These are phyloP conservation scores for Calypte anna DNA, from an alignment of 2,113 vertebrate species.

Conservation along the genomic window DNA sequence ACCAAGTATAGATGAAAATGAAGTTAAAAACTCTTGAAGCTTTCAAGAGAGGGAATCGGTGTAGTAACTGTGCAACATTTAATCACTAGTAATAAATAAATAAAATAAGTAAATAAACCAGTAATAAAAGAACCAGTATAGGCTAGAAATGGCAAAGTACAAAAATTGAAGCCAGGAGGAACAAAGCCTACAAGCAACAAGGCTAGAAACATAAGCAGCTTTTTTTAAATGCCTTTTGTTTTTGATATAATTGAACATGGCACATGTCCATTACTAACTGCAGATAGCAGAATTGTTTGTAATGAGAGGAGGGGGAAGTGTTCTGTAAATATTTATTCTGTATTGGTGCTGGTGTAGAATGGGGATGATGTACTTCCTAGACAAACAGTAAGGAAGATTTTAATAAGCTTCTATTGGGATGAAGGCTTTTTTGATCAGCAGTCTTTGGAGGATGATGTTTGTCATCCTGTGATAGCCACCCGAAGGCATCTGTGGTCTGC, in stretches of 20 bases:
- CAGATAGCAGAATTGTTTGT: conserved; percentile 44
- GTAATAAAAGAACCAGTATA: background rate
- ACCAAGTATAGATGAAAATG: background rate
- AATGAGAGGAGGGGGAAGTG: conserved; percentile 51
- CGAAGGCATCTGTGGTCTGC: background rate
- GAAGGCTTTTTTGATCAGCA: background rate
- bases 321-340: conserved; percentile 59
- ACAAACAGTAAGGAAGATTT: conserved; percentile 3
- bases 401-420: background rate
- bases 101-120: background rate
- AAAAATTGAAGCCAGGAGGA: background rate
- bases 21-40: background rate
- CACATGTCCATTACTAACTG: conserved; percentile 46
- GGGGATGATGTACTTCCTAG: conserved; percentile 26
- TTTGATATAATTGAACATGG: conserved; percentile 38
- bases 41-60: background rate
- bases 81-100: background rate
- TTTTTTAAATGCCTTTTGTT: conserved; percentile 56
- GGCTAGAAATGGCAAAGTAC: conserved; percentile 10
- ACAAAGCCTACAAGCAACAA: background rate
- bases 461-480: background rate
- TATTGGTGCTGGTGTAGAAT: conserved; percentile 37
- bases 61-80: background rate
- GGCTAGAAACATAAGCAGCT: conserved; percentile 11
- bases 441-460: background rate